A percentile compares a stretch with the other conserved stretches of the same genome.
phyloP scores from a whole-genome alignment of 2,113 vertebrate genomes.

The Brachypteracias leptosomus region DNA sequence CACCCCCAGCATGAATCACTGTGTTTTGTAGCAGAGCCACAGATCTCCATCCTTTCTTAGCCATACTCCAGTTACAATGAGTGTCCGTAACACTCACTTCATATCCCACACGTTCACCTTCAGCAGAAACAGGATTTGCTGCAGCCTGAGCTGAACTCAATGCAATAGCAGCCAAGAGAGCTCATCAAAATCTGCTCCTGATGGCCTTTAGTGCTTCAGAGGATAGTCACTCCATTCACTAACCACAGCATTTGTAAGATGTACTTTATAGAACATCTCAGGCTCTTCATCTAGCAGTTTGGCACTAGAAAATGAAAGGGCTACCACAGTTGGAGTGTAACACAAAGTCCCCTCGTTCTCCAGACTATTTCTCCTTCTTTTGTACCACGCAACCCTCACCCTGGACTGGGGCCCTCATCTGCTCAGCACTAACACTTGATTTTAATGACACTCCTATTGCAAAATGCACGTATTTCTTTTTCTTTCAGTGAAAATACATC shows the following conservation, averaged over 20 bases:
- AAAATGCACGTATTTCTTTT: neutral
- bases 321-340: neutral
- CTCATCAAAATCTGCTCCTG: neutral
- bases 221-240: neutral
- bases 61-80: neutral
- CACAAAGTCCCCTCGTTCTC: neutral
- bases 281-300: neutral
- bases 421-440: neutral
- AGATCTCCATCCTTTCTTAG: neutral
- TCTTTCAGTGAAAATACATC: neutral
- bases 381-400: neutral
- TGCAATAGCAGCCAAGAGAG: neutral
- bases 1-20: neutral
- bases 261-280: neutral
- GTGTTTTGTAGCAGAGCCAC: neutral
- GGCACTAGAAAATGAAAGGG: neutral
- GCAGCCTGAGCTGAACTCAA: neutral
- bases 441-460: too few species aligned
- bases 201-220: neutral
- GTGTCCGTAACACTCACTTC: neutral
- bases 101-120: neutral
- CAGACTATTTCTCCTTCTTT: neutral
- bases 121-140: neutral
- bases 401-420: neutral
- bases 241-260: fast-evolving